These are phyloP conservation scores for Capitella teleta DNA, from an alignment of 1,140 invertebrate species.

Conservation along the genomic window DNA sequence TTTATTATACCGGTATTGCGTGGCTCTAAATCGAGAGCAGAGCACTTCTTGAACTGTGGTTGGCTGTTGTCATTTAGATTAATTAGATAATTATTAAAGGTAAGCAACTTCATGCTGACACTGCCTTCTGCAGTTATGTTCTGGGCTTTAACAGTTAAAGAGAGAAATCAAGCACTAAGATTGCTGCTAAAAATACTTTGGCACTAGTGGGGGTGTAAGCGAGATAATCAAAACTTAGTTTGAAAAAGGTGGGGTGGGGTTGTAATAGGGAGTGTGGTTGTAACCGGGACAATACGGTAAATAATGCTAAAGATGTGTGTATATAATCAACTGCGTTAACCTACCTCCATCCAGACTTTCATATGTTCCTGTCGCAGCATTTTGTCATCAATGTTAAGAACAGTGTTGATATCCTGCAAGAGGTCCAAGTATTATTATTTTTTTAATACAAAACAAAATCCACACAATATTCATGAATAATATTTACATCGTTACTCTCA, in stretches of 20 bases:
- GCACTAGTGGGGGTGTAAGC: background rate
- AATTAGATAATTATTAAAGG: too few relatives aligned
- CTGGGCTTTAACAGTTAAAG: too few relatives aligned
- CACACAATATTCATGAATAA: too few relatives aligned
- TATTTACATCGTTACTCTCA: conserved; percentile 11
- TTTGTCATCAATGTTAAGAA: conserved; percentile 37
- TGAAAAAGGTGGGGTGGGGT: background rate
- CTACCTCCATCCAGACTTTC: conserved; percentile 58
- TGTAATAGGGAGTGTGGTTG: background rate
- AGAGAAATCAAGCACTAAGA: too few relatives aligned
- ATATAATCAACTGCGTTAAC: background rate
- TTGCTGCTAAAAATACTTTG: too few relatives aligned
- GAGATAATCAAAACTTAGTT: background rate
- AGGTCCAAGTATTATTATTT: conserved; percentile 16
- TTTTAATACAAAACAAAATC: conserved; percentile 9
- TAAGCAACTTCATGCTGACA: too few relatives aligned
- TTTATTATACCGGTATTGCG: background rate
- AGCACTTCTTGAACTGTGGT: too few relatives aligned
- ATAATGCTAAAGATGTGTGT: background rate
- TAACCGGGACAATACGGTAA: too few relatives aligned
- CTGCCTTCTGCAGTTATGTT: too few relatives aligned
- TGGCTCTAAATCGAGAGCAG: background rate
- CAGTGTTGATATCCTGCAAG: conserved; percentile 45
- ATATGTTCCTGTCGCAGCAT: conserved; percentile 40
- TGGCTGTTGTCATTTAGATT: too few relatives aligned